phyloP scores from a whole-genome alignment of 2,888 invertebrate species.

The Chloroclystis v-ata region DNA sequence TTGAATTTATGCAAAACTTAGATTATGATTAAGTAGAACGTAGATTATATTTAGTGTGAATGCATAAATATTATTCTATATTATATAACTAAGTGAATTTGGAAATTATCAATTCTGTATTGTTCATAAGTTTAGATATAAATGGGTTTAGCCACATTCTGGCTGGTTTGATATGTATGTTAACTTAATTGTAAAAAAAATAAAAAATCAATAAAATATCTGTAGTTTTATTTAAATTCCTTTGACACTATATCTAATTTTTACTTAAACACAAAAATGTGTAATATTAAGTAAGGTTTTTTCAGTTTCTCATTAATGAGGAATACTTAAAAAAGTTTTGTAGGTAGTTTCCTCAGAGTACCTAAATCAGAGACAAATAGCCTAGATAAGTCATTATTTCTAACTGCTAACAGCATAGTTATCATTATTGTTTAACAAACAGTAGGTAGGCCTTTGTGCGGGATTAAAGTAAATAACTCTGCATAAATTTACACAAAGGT shows the following conservation, averaged over 20 bases:
- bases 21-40: conserved; percentile 77
- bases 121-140: conserved; percentile 78
- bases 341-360: too few relatives aligned
- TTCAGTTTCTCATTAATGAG: too few relatives aligned
- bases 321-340: too few relatives aligned
- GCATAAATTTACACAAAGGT: too few relatives aligned
- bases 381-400: too few relatives aligned
- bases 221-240: conserved; percentile 66
- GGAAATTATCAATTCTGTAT: conserved; percentile 79
- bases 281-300: too few relatives aligned
- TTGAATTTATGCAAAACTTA: conserved; percentile 78
- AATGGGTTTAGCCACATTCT: conserved; percentile 79
- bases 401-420: too few relatives aligned
- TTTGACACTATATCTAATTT: conserved; percentile 17
- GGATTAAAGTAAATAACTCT: too few relatives aligned
- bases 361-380: too few relatives aligned
- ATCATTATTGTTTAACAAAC: too few relatives aligned
- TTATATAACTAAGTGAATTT: conserved; percentile 76
- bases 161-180: conserved; percentile 79
- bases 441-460: too few relatives aligned
- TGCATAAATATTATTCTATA: conserved; percentile 75
- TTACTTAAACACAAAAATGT: too few relatives aligned
- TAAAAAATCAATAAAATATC: conserved; percentile 59
- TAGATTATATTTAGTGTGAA: conserved; percentile 78
- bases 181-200: conserved; percentile 78